Percentiles rank a stretch among this genome's conserved stretches.
phyloP scores from a whole-genome alignment of 2,888 invertebrate genomes.

The Ypsolopha sequella region DNA sequence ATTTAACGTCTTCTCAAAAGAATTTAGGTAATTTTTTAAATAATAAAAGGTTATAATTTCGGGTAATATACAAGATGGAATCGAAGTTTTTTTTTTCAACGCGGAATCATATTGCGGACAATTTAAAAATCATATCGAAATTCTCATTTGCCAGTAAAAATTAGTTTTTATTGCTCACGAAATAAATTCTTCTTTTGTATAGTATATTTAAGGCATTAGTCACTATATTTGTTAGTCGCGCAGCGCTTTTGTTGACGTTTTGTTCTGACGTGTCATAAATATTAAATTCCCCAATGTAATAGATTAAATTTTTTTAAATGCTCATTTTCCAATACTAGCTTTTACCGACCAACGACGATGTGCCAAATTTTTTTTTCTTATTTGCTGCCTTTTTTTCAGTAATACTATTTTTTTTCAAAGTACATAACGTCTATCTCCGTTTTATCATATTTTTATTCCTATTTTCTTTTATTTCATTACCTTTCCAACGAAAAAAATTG shows the following conservation, averaged over 20 bases:
- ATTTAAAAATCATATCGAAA: background rate
- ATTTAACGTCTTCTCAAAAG: background rate
- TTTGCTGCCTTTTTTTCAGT: too few species aligned
- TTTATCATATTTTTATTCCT: too few species aligned
- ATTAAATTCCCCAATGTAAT: too few species aligned
- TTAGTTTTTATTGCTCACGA: background rate
- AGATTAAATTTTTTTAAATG: too few species aligned
- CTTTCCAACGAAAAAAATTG: too few species aligned
- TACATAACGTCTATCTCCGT: too few species aligned
- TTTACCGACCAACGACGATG: too few species aligned
- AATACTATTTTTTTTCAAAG: too few species aligned
- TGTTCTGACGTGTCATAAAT: too few species aligned
- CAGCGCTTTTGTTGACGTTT: background rate
- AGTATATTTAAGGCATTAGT: background rate
- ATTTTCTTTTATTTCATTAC: too few species aligned
- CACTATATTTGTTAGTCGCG: background rate
- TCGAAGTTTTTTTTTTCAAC: slow-evolving; percentile 3
- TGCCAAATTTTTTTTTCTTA: too few species aligned
- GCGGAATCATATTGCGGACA: background rate
- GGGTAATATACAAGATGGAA: slow-evolving; percentile 1
- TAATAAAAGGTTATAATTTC: background rate
- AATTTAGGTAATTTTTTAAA: background rate
- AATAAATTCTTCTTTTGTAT: background rate
- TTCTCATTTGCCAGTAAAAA: background rate
- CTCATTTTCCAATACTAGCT: too few species aligned